A percentile compares a stretch with the other conserved stretches of the same genome.
phyloP scores from a whole-genome alignment of 2,797 vertebrate genomes.

The Phoebastria nigripes region DNA sequence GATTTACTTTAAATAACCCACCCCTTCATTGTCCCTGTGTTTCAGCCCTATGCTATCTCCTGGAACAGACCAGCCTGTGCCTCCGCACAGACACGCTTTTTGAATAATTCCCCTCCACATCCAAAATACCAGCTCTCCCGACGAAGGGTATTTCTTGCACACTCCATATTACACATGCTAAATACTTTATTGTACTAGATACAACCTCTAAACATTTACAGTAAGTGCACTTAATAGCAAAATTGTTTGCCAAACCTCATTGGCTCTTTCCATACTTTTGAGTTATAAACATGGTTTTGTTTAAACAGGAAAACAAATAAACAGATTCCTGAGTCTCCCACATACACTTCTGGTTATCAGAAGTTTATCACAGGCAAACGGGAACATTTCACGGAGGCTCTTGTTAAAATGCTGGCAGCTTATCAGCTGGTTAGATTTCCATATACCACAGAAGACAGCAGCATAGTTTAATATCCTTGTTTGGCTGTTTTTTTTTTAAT shows the following conservation, averaged over 20 bases:
- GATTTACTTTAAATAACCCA: not conserved
- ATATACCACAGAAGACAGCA: not conserved
- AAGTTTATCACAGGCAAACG: slow-evolving; percentile 15
- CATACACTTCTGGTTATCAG: slow-evolving; percentile 42
- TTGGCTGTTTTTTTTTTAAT: not conserved
- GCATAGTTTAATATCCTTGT: not conserved
- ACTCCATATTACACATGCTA: slow-evolving; percentile 15
- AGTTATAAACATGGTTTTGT: slow-evolving; percentile 15
- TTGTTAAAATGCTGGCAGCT: slow-evolving; percentile 4
- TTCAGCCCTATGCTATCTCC: not conserved
- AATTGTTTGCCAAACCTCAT: not conserved
- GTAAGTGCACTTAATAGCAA: slow-evolving; percentile 52
- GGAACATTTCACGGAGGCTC: not conserved
- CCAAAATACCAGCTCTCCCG: not conserved
- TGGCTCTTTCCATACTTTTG: not conserved
- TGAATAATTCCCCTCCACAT: not conserved
- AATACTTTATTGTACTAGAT: slow-evolving; percentile 44
- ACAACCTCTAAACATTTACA: slow-evolving; percentile 48
- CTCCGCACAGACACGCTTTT: not conserved
- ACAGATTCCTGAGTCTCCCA: slow-evolving; percentile 45
- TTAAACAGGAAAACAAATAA: slow-evolving; percentile 29
- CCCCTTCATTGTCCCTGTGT: not conserved
- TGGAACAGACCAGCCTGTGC: not conserved
- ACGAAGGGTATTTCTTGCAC: not conserved
- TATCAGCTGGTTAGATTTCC: not conserved